A percentile compares a stretch with the other conserved stretches of the same genome.
Evolutionary conservation across 2,888 invertebrate genomes (phyloP).

Genomic region (Isotomurus palustris): DNA sequence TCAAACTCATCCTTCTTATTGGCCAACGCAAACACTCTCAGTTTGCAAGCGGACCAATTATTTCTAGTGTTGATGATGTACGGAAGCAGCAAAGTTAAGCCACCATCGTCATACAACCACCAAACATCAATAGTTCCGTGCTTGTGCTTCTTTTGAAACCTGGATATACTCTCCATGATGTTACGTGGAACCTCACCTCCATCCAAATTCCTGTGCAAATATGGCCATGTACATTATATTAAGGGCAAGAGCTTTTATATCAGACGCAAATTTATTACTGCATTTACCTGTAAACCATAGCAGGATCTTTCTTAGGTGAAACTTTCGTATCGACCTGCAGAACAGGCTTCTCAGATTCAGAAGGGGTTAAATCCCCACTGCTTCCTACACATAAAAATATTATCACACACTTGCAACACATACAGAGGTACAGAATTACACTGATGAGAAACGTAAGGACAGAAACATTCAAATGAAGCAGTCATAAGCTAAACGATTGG

Average conservation of each 20-base stretch:
- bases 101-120: conserved; percentile 83
- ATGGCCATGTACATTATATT: background rate
- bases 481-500: background rate
- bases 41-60: conserved; percentile 70
- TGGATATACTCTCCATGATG: conserved; percentile 64
- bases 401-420: conserved; percentile 1
- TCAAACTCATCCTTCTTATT: conserved; percentile 72
- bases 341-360: conserved; percentile 14
- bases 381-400: conserved; percentile 28
- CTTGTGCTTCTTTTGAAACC: conserved; percentile 72
- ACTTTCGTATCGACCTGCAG: conserved; percentile 27
- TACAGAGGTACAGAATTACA: background rate
- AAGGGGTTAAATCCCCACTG: conserved; percentile 36
- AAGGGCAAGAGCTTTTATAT: background rate
- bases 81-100: conserved; percentile 68
- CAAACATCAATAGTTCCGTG: conserved; percentile 85
- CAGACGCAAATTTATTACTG: background rate
- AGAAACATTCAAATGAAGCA: background rate
- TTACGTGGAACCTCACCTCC: conserved; percentile 61
- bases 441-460: background rate
- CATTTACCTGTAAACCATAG: conserved; percentile 39
- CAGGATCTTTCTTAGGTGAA: conserved; percentile 29
- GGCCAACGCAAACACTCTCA: conserved; percentile 75
- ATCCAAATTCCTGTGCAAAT: conserved; percentile 49
- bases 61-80: conserved; percentile 77